Conservation (phyloP, 2,888 invertebrate species). For the Philonicus albiceps region DNA sequence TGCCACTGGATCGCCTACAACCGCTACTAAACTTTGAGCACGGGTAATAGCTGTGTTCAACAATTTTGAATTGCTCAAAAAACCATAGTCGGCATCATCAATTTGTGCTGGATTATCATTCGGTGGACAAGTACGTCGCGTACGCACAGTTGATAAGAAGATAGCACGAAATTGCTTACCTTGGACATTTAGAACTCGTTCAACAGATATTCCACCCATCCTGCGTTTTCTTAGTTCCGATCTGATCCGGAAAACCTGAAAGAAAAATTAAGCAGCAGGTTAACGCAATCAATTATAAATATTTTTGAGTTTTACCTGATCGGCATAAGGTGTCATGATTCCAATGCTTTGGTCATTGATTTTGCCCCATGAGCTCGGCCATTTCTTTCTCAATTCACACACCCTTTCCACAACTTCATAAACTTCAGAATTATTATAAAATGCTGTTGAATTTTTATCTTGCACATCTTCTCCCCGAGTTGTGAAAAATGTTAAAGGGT, state of each 20-base stretch:
- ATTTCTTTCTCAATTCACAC: slow-evolving; percentile 73
- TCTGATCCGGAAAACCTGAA: slow-evolving; percentile 69
- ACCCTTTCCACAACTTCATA: slow-evolving; percentile 82
- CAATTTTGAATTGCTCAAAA: slow-evolving; percentile 81
- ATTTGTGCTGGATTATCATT: slow-evolving; percentile 57
- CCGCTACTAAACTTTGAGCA: slow-evolving; percentile 82
- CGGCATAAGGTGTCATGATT: slow-evolving; percentile 84
- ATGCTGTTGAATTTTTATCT: slow-evolving; percentile 80
- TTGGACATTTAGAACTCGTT: slow-evolving; percentile 84
- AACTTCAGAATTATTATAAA: slow-evolving; percentile 83
- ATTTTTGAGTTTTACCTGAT: slow-evolving; percentile 67
- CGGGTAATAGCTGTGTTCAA: slow-evolving; percentile 84
- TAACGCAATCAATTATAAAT: background rate
- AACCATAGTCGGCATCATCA: slow-evolving; percentile 78
- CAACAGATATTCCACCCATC: slow-evolving; percentile 79
- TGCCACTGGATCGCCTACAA: slow-evolving; percentile 85
- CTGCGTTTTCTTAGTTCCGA: slow-evolving; percentile 77
- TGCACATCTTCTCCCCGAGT: slow-evolving; percentile 82
- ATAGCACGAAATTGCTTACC: slow-evolving; percentile 87
- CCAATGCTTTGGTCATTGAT: slow-evolving; percentile 80
- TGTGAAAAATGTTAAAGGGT: slow-evolving; percentile 81
- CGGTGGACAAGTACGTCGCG: slow-evolving; percentile 73
- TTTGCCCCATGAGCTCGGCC: slow-evolving; percentile 80
- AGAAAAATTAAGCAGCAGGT: background rate
- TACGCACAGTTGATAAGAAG: slow-evolving; percentile 78